phyloP scores from a whole-genome alignment of 2,888 invertebrate genomes.

The Aphodius sticticus region DNA sequence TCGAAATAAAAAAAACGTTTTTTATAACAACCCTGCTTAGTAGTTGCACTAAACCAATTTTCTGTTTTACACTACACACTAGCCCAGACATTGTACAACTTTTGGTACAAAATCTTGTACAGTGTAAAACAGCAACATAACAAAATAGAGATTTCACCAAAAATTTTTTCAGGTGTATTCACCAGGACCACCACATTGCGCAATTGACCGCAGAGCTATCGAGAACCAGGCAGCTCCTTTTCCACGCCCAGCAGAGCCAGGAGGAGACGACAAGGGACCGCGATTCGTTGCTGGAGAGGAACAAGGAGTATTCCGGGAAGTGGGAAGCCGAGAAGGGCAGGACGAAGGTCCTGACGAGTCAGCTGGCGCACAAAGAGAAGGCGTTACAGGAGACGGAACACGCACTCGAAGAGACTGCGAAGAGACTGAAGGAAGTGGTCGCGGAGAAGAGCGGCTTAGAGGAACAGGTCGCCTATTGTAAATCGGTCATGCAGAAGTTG shows the following conservation, averaged over 20 bases:
- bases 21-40: no score
- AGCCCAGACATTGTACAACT: no score
- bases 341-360: conserved; percentile 43
- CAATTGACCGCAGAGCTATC: conserved; percentile 62
- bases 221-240: conserved; percentile 61
- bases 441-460: conserved; percentile 44
- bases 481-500: conserved; percentile 49
- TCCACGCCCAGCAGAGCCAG: conserved; percentile 62
- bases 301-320: conserved; percentile 28
- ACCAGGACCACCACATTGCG: conserved; percentile 62
- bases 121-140: no score
- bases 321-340: conserved; percentile 48
- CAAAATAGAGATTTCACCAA: not conserved
- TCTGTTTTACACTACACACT: no score
- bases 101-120: no score
- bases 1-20: no score
- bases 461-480: conserved; percentile 48
- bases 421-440: conserved; percentile 44
- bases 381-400: conserved; percentile 44
- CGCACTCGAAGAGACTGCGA: conserved; percentile 40
- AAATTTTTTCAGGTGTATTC: conserved; percentile 51
- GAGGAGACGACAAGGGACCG: conserved; percentile 58
- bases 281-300: conserved; percentile 47
- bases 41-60: no score
- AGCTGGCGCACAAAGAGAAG: conserved; percentile 46